Percentiles rank a stretch among this genome's conserved stretches.
Conservation (phyloP, 2,888 invertebrate species). For the Metellina segmentata region DNA sequence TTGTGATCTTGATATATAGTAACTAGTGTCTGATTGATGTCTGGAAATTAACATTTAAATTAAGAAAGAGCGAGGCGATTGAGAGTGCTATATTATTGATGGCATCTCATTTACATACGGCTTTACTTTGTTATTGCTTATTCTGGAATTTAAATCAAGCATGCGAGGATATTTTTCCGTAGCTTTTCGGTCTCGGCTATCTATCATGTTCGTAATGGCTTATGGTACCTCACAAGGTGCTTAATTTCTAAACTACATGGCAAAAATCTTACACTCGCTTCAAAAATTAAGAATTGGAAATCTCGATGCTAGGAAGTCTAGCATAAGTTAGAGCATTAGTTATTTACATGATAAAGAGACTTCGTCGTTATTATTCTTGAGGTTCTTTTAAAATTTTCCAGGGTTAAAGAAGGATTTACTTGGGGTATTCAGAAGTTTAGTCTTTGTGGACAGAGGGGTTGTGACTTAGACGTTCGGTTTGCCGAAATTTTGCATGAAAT, state of each 20-base stretch:
- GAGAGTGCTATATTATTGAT: slow-evolving; percentile 63
- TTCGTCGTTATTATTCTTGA: slow-evolving; percentile 62
- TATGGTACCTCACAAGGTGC: slow-evolving; percentile 43
- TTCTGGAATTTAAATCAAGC: slow-evolving; percentile 68
- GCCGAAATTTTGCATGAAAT: background rate
- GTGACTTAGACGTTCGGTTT: background rate
- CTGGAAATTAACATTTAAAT: slow-evolving; percentile 73
- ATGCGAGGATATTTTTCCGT: slow-evolving; percentile 65
- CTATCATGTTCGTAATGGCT: slow-evolving; percentile 68
- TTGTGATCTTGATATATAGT: slow-evolving; percentile 36
- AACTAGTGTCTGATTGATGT: slow-evolving; percentile 64
- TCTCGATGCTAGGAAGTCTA: slow-evolving; percentile 52
- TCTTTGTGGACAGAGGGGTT: slow-evolving; percentile 9
- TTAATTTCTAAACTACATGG: slow-evolving; percentile 60
- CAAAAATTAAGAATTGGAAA: slow-evolving; percentile 67
- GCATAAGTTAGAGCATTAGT: slow-evolving; percentile 60
- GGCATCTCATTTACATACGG: slow-evolving; percentile 56
- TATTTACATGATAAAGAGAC: slow-evolving; percentile 73
- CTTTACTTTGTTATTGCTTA: slow-evolving; percentile 68
- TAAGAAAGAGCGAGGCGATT: slow-evolving; percentile 62
- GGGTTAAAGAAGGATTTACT: slow-evolving; percentile 65
- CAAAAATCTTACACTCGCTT: slow-evolving; percentile 35
- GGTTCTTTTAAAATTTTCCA: slow-evolving; percentile 65
- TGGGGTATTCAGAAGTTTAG: slow-evolving; percentile 55
- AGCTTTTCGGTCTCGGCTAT: slow-evolving; percentile 44